Base-by-base conservation (phyloP, 2,797 vertebrate species). In the Muscicapa comitata region DNA sequence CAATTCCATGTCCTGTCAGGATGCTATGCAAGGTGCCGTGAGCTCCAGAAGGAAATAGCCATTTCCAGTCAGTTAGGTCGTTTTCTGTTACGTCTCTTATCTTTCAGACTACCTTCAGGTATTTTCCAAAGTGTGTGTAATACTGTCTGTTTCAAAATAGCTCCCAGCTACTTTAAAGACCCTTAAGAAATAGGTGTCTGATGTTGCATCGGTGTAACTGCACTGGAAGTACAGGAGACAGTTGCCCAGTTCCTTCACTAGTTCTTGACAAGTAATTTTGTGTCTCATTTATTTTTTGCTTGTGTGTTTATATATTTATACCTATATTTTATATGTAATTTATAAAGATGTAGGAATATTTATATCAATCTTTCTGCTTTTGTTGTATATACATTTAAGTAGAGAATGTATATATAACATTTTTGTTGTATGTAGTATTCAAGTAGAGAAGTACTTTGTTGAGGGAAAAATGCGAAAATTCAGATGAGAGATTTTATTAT, bases 401-500 rank as follows among this genome's bases (percentile, higher is more conserved):
- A 40, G 75, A 79, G 28, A 53, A 33, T 51, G 26, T 51, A 29
- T 51, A 51, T 51, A 51, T 28, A 51, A 50, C 26, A 50, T 50
- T 74, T 80, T 86, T 92, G 21, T 54, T 51, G 17, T 18, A 51
- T 29, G 13, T 16, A 13, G 15, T 45, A 42, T 12, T 79, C 45
- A 50, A 45, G 42, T 45, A 40, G 77, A 79, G 28, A 50, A 33
- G 15, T 78, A 43, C 29, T 91, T 86, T 5, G 2, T 23, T 53
- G 48, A 90, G 74, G 50, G 45, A 58, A 74, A 90, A 77, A 92
- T 71, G 62, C 13, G 7, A 67, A 59, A 80, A 78, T 50, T 83
- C 33, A 68, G 29, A 50, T 76, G 65, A 86, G 75, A 40, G 48
- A 77, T 65, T 96, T 91, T 80, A 67, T 79, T 82, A 38, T 13